These are phyloP conservation scores for Ptychobarbus kaznakovi DNA, from an alignment of 2,797 vertebrate species.

Conservation along the genomic window DNA sequence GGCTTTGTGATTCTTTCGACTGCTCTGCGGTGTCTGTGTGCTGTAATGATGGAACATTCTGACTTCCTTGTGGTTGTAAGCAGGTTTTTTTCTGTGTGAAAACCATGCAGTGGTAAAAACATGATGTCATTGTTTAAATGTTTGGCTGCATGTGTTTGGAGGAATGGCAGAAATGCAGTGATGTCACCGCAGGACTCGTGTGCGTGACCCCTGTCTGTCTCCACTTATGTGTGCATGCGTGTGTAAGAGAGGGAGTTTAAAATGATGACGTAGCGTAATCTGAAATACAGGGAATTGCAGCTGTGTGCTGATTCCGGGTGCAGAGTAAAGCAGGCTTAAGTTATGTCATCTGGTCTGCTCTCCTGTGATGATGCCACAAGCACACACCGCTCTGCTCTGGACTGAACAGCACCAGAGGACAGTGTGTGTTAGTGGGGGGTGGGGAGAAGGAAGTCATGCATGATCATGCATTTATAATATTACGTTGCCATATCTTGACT, in stretches of 20 bases:
- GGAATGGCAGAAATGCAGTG: constrained; percentile 38
- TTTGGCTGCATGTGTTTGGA: constrained; percentile 30
- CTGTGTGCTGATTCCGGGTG: constrained; percentile 75
- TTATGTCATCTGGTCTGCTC: constrained; percentile 69
- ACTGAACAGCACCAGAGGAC: constrained; percentile 33
- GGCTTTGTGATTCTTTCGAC: neutral
- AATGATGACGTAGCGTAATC: constrained; percentile 79
- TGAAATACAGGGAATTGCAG: constrained; percentile 81
- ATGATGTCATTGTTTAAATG: constrained; percentile 52
- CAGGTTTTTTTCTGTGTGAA: neutral
- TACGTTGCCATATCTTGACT: neutral
- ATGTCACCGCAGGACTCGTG: constrained; percentile 26
- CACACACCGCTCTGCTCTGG: constrained; percentile 19
- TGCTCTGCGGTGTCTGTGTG: neutral
- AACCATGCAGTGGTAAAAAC: constrained; percentile 30
- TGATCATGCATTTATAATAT: constrained; percentile 27
- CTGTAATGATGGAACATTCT: neutral
- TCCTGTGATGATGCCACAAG: constrained; percentile 33
- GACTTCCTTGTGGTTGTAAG: constrained; percentile 5
- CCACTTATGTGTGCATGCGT: constrained; percentile 62
- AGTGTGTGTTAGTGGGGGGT: constrained; percentile 31
- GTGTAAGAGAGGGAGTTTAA: constrained; percentile 58
- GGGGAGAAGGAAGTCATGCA: constrained; percentile 14
- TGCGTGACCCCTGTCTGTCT: constrained; percentile 39
- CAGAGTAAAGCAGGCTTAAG: constrained; percentile 69